These are phyloP conservation scores for Odobenus rosmarus DNA, from an alignment of 2,113 vertebrate species.

Conservation along the genomic window DNA sequence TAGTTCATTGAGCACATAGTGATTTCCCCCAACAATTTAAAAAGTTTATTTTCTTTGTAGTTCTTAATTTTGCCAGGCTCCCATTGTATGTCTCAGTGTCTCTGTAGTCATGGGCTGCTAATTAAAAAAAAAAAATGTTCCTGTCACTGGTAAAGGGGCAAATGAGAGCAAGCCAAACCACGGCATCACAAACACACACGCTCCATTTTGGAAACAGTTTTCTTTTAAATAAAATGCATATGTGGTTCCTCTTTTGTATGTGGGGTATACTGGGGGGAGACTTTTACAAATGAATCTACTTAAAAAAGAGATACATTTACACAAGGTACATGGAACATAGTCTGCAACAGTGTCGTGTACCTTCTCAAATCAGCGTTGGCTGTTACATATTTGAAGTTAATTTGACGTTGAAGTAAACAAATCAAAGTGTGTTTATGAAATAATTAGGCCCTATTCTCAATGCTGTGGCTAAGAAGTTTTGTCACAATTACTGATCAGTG, in stretches of 20 bases:
- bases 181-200: conserved; percentile 47
- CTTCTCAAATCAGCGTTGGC: conserved; percentile 84
- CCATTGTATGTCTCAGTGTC: conserved; percentile 31
- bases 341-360: conserved; percentile 75
- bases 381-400: conserved; percentile 87
- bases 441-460: conserved; percentile 87
- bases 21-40: neutral
- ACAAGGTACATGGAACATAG: conserved; percentile 66
- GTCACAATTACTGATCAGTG: conserved; percentile 85
- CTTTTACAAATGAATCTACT: conserved; percentile 78
- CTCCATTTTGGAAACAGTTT: conserved; percentile 81
- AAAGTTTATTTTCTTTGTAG: neutral
- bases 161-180: conserved; percentile 66
- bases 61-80: conserved; percentile 25
- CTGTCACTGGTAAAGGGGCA: conserved; percentile 67
- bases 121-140: conserved; percentile 74
- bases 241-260: conserved; percentile 80
- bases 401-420: conserved; percentile 90
- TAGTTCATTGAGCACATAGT: neutral
- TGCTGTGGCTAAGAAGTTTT: conserved; percentile 84
- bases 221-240: conserved; percentile 83
- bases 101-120: conserved; percentile 68
- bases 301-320: conserved; percentile 79
- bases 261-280: conserved; percentile 54
- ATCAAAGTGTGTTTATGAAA: conserved; percentile 90